A percentile compares a stretch with the other conserved stretches of the same genome.
Conservation (phyloP, 2,113 vertebrate genomes). For the Rhipidura dahli region DNA sequence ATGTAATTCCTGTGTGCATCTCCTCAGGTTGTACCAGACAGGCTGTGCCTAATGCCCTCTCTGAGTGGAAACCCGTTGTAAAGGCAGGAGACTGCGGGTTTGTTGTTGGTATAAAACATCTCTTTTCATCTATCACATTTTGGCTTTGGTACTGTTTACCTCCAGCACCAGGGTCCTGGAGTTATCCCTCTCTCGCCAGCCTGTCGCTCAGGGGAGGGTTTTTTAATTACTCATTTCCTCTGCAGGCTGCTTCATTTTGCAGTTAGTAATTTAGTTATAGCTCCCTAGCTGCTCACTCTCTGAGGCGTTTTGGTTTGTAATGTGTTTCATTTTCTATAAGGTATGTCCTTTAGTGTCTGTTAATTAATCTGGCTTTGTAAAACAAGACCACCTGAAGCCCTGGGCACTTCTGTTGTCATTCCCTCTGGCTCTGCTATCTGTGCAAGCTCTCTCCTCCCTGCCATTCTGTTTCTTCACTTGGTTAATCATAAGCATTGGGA, state of each 20-base stretch:
- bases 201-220: conserved; percentile 21
- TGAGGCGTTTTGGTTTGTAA: conserved; percentile 9
- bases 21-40: neutral
- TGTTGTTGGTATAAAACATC: neutral
- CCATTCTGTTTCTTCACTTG: neutral
- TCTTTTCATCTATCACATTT: neutral
- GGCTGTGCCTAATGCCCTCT: neutral
- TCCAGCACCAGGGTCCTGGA: neutral
- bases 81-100: neutral
- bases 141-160: neutral
- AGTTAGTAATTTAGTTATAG: conserved; percentile 49
- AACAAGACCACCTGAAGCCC: conserved; percentile 38
- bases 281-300: conserved; percentile 8
- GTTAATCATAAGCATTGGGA: conserved; percentile 24
- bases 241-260: conserved; percentile 61
- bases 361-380: conserved; percentile 53
- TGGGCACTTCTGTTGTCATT: neutral
- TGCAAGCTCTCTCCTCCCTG: neutral
- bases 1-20: conserved; percentile 5
- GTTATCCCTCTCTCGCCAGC: neutral
- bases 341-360: conserved; percentile 16
- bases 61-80: neutral
- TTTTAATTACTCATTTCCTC: conserved; percentile 65
- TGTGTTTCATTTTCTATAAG: conserved; percentile 14
- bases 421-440: conserved; percentile 5